These are phyloP conservation scores for Macrotus californicus DNA, from an alignment of 2,113 vertebrate genomes.

Conservation along the genomic window DNA sequence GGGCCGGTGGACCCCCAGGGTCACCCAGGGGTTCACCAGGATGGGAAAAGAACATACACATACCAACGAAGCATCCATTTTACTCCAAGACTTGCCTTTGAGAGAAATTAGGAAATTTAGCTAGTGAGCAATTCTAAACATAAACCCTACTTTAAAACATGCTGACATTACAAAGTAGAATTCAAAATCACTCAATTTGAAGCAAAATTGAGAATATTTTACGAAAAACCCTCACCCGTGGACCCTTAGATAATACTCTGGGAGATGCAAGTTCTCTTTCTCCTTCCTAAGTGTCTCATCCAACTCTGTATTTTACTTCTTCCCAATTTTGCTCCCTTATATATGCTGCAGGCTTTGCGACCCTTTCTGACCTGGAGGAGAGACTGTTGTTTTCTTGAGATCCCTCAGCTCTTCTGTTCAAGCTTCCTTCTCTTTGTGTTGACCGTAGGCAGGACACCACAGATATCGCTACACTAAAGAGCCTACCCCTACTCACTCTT, in stretches of 20 bases:
- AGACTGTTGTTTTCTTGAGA: not conserved
- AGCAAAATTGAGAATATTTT: not conserved
- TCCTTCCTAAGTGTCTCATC: not conserved
- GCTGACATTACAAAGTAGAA: not conserved
- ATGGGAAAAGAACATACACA: not conserved
- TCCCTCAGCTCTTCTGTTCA: not conserved
- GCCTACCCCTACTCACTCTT: not conserved
- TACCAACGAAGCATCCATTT: not conserved
- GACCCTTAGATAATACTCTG: not conserved
- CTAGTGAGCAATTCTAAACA: not conserved
- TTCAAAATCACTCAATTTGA: slow-evolving; percentile 8
- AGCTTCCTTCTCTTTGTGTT: not conserved
- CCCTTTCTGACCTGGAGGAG: not conserved
- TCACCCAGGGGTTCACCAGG: not conserved
- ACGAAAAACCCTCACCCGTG: not conserved
- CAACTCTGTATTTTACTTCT: not conserved
- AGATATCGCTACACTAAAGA: not conserved
- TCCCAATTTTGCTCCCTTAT: not conserved
- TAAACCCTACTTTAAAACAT: not conserved
- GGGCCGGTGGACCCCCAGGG: not conserved
- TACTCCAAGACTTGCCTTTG: not conserved
- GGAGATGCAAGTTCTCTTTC: not conserved
- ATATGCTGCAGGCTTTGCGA: not conserved
- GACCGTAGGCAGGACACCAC: not conserved
- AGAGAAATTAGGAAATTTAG: not conserved